These are phyloP conservation scores for Poeciliopsis presidionis DNA, from an alignment of 2,797 vertebrate genomes.

Conservation along the genomic window DNA sequence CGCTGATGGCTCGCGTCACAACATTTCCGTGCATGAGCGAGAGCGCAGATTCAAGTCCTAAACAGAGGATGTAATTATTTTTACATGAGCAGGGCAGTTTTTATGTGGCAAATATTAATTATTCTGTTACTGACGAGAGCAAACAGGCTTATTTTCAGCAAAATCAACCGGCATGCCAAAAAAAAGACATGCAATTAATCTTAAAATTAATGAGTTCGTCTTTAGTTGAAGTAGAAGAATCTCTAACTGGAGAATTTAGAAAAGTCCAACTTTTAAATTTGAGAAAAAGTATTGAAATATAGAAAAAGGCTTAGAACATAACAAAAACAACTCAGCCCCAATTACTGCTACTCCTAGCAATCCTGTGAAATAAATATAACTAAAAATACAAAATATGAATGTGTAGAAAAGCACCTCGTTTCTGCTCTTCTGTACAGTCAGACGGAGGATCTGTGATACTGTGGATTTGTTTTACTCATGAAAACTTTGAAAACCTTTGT, in stretches of 20 bases:
- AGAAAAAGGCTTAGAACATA: background rate
- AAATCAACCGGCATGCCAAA: background rate
- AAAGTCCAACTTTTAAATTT: background rate
- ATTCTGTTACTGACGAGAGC: conserved; percentile 4
- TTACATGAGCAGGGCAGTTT: conserved; percentile 24
- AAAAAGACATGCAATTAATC: background rate
- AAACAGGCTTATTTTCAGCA: background rate
- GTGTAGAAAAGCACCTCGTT: background rate
- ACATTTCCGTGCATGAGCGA: conserved; percentile 32
- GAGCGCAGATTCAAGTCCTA: conserved; percentile 24
- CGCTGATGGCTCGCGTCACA: conserved; percentile 38
- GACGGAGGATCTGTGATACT: background rate
- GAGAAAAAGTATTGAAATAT: background rate
- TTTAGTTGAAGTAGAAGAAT: background rate
- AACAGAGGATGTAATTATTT: conserved; percentile 32
- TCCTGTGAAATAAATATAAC: background rate
- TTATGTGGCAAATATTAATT: background rate
- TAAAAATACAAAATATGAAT: background rate
- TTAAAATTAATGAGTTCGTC: background rate
- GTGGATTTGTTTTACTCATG: background rate
- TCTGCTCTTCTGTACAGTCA: background rate
- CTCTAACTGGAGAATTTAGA: background rate
- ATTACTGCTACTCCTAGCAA: background rate
- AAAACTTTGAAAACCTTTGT: background rate
- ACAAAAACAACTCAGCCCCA: background rate